A percentile compares a stretch with the other conserved stretches of the same genome.
Conservation (phyloP, 2,113 vertebrate genomes). For the Trematomus loennbergii region DNA sequence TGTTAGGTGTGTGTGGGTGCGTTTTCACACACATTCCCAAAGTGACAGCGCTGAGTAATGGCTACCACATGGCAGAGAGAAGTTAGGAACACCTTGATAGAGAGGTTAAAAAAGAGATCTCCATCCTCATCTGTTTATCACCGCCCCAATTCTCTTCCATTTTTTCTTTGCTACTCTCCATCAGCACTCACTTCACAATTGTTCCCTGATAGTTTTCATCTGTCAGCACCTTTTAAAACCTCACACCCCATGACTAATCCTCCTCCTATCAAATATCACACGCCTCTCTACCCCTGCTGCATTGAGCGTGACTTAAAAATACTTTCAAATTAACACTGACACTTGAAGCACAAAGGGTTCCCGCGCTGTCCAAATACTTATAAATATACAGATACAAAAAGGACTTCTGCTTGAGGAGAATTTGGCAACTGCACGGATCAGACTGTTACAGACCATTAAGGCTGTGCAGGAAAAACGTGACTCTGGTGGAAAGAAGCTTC, state of each 20-base stretch:
- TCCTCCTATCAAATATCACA: slow-evolving; percentile 21
- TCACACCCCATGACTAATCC: slow-evolving; percentile 1
- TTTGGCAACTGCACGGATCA: background rate
- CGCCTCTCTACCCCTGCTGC: background rate
- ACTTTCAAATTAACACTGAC: slow-evolving; percentile 31
- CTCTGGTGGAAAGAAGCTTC: background rate
- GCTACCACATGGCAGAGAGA: slow-evolving; percentile 62
- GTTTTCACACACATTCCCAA: too few relatives aligned
- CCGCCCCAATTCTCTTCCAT: background rate
- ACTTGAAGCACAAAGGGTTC: background rate
- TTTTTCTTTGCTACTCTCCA: background rate
- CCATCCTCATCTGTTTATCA: slow-evolving; percentile 4
- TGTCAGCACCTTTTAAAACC: slow-evolving; percentile 16
- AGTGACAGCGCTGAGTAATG: slow-evolving; percentile 63
- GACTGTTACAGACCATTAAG: background rate
- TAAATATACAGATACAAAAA: background rate
- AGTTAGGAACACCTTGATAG: slow-evolving; percentile 16
- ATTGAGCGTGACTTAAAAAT: slow-evolving; percentile 1
- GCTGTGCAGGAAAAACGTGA: background rate
- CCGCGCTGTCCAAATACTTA: background rate
- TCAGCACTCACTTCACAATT: slow-evolving; percentile 8
- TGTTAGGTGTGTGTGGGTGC: slow-evolving; percentile 36
- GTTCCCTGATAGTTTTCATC: slow-evolving; percentile 27
- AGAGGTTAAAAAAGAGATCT: slow-evolving; percentile 9
- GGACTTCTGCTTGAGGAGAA: background rate